Percentiles rank a stretch among this genome's conserved stretches.
Conservation (phyloP, 2,797 vertebrate genomes). For the Syncerus caffer region DNA sequence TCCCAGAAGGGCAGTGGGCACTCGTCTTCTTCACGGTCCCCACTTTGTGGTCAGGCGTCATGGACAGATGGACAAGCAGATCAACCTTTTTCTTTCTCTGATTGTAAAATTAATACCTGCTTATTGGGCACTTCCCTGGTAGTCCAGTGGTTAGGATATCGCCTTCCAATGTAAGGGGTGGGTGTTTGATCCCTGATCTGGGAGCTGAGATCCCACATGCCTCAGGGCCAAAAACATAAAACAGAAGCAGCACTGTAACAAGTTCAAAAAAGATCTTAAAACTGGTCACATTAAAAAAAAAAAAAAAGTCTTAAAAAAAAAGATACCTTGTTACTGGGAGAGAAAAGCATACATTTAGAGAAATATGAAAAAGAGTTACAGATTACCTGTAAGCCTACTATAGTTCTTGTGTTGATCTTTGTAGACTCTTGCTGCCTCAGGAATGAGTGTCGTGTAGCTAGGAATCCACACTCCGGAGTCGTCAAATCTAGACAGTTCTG, state of each 20-base stretch:
- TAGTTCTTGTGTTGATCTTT: neutral
- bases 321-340: neutral
- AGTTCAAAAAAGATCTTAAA: neutral
- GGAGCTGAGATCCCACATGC: neutral
- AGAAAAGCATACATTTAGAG: neutral
- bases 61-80: neutral
- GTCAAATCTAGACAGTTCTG: neutral
- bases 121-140: neutral
- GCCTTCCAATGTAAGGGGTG: neutral
- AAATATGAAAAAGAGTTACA: neutral
- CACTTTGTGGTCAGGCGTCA: neutral
- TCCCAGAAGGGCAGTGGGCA: neutral
- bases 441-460: neutral
- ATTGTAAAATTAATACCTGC: neutral
- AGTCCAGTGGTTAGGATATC: neutral
- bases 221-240: neutral
- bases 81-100: neutral
- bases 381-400: neutral
- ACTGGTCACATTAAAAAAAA: neutral
- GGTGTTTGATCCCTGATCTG: neutral
- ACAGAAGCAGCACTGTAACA: neutral
- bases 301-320: neutral
- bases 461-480: neutral
- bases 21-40: neutral
- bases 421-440: neutral